Percentiles rank a stretch among this genome's conserved stretches.
Evolutionary conservation across 2,113 vertebrate species (phyloP).

Genomic region (Podocnemis expansa): DNA sequence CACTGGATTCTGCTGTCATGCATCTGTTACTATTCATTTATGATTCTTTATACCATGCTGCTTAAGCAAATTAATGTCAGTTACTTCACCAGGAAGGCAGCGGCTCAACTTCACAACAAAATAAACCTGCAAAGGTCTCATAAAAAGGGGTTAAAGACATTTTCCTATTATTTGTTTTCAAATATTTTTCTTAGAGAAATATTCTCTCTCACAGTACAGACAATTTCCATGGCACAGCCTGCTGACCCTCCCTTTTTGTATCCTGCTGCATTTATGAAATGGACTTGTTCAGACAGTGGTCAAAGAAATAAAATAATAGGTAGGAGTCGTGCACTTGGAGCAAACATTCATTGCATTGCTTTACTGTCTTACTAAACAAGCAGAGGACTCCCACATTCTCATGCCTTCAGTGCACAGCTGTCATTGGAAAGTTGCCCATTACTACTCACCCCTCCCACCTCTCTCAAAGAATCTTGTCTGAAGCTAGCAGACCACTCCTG

Average conservation of each 20-base stretch:
- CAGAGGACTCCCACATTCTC: slow-evolving; percentile 42
- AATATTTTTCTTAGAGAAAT: slow-evolving; percentile 29
- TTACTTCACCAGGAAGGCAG: background rate
- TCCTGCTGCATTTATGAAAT: background rate
- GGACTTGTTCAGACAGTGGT: slow-evolving; percentile 36
- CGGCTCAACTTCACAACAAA: slow-evolving; percentile 10
- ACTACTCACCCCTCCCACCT: slow-evolving; percentile 33
- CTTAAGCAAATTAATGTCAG: background rate
- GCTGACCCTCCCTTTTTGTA: slow-evolving; percentile 11
- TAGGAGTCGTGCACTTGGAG: background rate
- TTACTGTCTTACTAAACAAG: slow-evolving; percentile 18
- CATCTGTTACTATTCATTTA: background rate
- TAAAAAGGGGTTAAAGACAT: background rate
- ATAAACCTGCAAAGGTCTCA: slow-evolving; percentile 17
- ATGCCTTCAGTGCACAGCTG: slow-evolving; percentile 33
- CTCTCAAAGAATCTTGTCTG: slow-evolving; percentile 31
- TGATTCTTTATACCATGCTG: background rate
- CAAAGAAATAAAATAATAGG: slow-evolving; percentile 16
- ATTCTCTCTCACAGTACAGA: background rate
- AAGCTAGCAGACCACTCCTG: slow-evolving; percentile 38
- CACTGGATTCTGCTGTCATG: background rate
- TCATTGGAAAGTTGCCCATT: slow-evolving; percentile 53
- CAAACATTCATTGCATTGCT: slow-evolving; percentile 40
- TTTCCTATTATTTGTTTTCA: slow-evolving; percentile 23
- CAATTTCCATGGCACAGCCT: background rate